Conservation (phyloP, 1,140 invertebrate genomes). For the Globodera rostochiensis region DNA sequence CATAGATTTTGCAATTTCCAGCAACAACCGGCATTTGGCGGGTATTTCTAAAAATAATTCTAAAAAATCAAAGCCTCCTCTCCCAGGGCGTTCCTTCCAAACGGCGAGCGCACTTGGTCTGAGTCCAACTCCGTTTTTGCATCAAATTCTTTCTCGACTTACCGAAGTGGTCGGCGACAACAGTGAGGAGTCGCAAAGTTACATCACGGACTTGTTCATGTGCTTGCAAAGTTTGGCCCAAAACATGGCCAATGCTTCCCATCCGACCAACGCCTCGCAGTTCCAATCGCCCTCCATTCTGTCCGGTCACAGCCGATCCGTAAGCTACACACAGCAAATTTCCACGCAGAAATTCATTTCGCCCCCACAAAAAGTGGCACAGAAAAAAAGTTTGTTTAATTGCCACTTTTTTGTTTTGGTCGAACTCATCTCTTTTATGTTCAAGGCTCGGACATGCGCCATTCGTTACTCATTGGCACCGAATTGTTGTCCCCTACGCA, state of each 20-base stretch:
- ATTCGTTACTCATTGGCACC: conserved; percentile 50
- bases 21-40: conserved; percentile 93
- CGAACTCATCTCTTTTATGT: not conserved
- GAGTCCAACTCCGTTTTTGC: conserved; percentile 53
- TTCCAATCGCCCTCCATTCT: conserved; percentile 17
- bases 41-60: conserved; percentile 68
- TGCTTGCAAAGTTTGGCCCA: conserved; percentile 93
- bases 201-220: conserved; percentile 92
- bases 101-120: conserved; percentile 57
- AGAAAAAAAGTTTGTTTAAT: conserved; percentile 27
- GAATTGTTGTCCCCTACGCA: not conserved
- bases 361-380: not conserved
- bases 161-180: conserved; percentile 97
- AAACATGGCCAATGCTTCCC: conserved; percentile 69
- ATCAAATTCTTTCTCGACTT: conserved; percentile 81
- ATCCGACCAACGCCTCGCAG: not conserved
- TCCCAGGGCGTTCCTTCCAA: conserved; percentile 59
- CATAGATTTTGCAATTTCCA: conserved; percentile 88
- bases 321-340: conserved; percentile 61
- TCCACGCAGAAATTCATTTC: conserved; percentile 32
- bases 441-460: conserved; percentile 40
- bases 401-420: not conserved
- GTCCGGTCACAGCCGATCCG: conserved; percentile 58
- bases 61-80: too few species aligned
- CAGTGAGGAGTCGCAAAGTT: conserved; percentile 98